Conservation (phyloP, 2,797 vertebrate species). For the Anguilla obscura region DNA sequence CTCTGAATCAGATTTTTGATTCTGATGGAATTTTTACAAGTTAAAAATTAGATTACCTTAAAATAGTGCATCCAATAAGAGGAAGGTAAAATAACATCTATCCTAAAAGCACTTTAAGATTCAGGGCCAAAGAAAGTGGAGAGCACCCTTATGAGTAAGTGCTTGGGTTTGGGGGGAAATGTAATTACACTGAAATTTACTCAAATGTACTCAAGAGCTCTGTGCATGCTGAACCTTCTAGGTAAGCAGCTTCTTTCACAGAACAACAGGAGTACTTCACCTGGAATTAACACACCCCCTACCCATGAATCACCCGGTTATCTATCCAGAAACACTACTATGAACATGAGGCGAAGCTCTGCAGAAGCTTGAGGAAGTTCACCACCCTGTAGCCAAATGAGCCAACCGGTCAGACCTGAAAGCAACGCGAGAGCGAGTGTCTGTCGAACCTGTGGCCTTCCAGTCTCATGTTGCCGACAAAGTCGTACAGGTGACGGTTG, state of each 20-base stretch:
- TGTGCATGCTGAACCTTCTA: not conserved
- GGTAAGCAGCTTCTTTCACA: not conserved
- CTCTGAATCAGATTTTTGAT: not conserved
- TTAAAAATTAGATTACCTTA: not conserved
- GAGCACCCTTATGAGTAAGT: not conserved
- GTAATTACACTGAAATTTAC: not conserved
- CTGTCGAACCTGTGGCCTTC: conserved; percentile 86
- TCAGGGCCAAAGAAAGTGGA: not conserved
- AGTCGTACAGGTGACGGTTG: conserved; percentile 96
- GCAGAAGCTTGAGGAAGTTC: not conserved
- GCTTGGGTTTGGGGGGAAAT: not conserved
- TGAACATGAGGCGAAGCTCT: not conserved
- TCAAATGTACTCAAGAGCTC: not conserved
- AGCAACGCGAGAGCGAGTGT: not conserved
- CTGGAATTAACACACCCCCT: not conserved
- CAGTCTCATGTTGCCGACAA: conserved; percentile 93
- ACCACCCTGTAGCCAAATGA: not conserved
- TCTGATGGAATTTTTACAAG: not conserved
- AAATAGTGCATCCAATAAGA: not conserved
- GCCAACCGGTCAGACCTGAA: not conserved
- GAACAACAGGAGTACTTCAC: not conserved
- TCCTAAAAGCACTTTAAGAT: not conserved
- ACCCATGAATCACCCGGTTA: not conserved
- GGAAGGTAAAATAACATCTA: not conserved
- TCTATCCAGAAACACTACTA: not conserved